Percentiles rank a stretch among this genome's conserved stretches.
phyloP scores from a whole-genome alignment of 2,113 vertebrate genomes.

The Malurus melanocephalus region DNA sequence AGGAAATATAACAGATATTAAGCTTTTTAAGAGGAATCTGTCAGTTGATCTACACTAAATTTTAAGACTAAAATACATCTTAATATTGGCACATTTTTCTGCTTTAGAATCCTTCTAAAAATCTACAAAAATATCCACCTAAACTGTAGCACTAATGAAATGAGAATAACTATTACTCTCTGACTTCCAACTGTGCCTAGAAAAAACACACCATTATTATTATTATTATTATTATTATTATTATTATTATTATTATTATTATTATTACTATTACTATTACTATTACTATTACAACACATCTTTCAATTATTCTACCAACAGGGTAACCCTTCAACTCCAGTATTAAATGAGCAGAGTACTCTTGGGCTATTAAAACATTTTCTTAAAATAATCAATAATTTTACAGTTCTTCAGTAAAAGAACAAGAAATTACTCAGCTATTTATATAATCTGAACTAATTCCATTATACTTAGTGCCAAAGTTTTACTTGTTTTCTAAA shows the following conservation, averaged over 20 bases:
- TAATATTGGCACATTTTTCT: neutral
- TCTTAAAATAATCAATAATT: neutral
- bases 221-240: neutral
- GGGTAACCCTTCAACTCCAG: neutral
- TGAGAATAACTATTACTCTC: neutral
- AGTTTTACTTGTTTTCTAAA: conserved; percentile 20
- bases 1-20: neutral
- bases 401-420: neutral
- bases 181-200: neutral
- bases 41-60: neutral
- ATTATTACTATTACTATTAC: neutral
- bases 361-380: neutral
- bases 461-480: conserved; percentile 23
- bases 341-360: neutral
- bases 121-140: neutral
- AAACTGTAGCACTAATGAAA: neutral
- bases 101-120: neutral
- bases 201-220: neutral
- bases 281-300: neutral
- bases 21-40: neutral
- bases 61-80: neutral
- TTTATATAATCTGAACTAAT: neutral
- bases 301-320: neutral
- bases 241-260: neutral
- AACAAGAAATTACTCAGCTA: neutral